These are phyloP conservation scores for Actinernus sp. DNA, from an alignment of 92 coral and sea anemone genomes.

Conservation along the genomic window DNA sequence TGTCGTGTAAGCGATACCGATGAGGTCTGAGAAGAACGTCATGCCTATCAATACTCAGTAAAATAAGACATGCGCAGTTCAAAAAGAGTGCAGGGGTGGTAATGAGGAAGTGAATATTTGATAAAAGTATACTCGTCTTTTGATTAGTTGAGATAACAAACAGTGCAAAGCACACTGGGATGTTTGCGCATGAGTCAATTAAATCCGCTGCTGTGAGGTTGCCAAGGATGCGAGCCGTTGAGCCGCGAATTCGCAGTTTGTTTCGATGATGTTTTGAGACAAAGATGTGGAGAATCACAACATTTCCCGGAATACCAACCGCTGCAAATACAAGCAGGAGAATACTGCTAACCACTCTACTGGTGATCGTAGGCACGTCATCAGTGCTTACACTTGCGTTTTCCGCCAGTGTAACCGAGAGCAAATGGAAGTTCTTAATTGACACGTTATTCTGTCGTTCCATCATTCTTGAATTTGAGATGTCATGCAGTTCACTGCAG, in stretches of 20 bases:
- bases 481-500: too few species aligned
- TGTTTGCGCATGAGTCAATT: slow-evolving; percentile 28
- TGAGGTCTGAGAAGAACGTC: slow-evolving; percentile 37
- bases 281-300: slow-evolving; percentile 21
- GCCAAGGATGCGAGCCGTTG: slow-evolving; percentile 23
- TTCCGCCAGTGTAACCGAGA: too few species aligned
- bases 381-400: too few species aligned
- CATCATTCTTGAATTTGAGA: too few species aligned
- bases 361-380: slow-evolving; percentile 22
- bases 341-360: slow-evolving; percentile 26
- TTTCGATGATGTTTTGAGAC: slow-evolving; percentile 10
- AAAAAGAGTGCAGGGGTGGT: slow-evolving; percentile 15
- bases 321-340: slow-evolving; percentile 10
- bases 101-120: slow-evolving; percentile 25
- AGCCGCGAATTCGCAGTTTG: slow-evolving; percentile 23
- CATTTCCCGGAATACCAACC: slow-evolving; percentile 44
- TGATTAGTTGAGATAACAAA: slow-evolving; percentile 8
- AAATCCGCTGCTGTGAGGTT: slow-evolving; percentile 49
- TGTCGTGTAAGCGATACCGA: slow-evolving; percentile 15
- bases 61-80: slow-evolving; percentile 27
- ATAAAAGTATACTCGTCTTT: neutral
- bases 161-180: slow-evolving; percentile 35
- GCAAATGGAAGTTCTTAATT: too few species aligned
- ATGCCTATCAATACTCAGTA: slow-evolving; percentile 37
- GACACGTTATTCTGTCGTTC: too few species aligned